These are phyloP conservation scores for Cephus rjabovi DNA, from an alignment of 2,888 invertebrate species.

Conservation along the genomic window DNA sequence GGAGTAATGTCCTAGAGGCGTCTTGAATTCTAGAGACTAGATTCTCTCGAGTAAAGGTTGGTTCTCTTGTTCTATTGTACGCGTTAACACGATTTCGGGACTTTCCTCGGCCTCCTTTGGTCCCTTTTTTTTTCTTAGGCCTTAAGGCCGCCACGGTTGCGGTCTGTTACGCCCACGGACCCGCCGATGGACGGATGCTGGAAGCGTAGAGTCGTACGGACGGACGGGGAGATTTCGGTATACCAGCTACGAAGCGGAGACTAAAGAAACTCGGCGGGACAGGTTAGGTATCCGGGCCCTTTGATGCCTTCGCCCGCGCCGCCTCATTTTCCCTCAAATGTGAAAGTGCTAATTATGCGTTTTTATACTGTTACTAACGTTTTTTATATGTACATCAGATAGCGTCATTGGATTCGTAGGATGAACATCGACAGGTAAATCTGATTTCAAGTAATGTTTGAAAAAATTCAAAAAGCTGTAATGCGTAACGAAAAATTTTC, in stretches of 20 bases:
- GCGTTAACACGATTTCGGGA: constrained; percentile 9
- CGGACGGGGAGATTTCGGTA: neutral
- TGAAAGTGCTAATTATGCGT: constrained; percentile 56
- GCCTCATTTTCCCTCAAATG: constrained; percentile 43
- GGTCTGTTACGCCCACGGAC: constrained; percentile 20
- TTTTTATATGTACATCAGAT: constrained; percentile 28
- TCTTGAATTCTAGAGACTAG: neutral
- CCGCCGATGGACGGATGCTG: neutral
- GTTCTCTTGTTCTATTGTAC: constrained; percentile 3
- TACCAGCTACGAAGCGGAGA: constrained; percentile 29
- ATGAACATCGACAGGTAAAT: neutral
- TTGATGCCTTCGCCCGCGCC: constrained; percentile 43
- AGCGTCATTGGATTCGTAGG: neutral
- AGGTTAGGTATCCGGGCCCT: constrained; percentile 46
- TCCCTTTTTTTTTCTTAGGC: neutral
- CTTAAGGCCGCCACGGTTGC: constrained; percentile 26
- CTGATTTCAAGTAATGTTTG: neutral
- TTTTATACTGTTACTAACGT: neutral
- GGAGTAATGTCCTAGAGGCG: neutral
- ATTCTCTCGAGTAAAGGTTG: neutral
- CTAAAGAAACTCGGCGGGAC: constrained; percentile 52
- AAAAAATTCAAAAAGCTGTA: neutral
- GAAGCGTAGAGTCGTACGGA: neutral
- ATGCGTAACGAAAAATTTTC: neutral
- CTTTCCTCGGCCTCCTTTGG: constrained; percentile 1